Evolutionary conservation across 2,888 invertebrate genomes (phyloP).

Genomic region (Lochmaea crataegi): DNA sequence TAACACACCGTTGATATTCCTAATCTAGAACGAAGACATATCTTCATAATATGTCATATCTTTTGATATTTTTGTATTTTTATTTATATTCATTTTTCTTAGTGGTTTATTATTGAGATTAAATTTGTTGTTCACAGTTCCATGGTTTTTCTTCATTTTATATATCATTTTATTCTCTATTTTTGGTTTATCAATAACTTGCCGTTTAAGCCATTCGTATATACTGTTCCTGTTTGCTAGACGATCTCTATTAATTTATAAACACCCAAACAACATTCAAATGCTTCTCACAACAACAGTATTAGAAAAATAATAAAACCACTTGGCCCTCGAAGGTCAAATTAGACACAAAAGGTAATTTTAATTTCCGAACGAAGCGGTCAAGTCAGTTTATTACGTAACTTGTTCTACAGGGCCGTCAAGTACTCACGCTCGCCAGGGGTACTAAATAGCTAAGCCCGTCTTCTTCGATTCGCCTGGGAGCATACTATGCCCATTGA

Average conservation of each 20-base stretch:
- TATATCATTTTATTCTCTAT: too few species aligned
- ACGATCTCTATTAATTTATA: not conserved
- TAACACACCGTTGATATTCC: too few species aligned
- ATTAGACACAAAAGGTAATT: slow-evolving; percentile 20
- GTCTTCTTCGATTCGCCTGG: not conserved
- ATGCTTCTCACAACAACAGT: not conserved
- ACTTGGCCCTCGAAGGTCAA: slow-evolving; percentile 19
- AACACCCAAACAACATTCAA: not conserved
- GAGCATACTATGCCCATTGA: not conserved
- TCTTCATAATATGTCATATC: too few species aligned
- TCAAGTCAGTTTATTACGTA: slow-evolving; percentile 29
- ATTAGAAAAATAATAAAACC: slow-evolving; percentile 4
- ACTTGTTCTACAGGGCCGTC: slow-evolving; percentile 21
- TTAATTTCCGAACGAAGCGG: slow-evolving; percentile 23
- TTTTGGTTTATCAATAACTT: too few species aligned
- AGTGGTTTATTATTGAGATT: too few species aligned
- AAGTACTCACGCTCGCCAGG: not conserved
- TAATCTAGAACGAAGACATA: too few species aligned
- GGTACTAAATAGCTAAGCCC: not conserved
- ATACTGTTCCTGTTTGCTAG: not conserved
- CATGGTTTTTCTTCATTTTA: too few species aligned
- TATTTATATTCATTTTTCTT: too few species aligned
- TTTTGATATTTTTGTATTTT: too few species aligned
- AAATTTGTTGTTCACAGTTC: too few species aligned
- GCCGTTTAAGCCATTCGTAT: too few species aligned